Conservation (phyloP, 2,888 invertebrate genomes). For the Neoaliturus tenellus region DNA sequence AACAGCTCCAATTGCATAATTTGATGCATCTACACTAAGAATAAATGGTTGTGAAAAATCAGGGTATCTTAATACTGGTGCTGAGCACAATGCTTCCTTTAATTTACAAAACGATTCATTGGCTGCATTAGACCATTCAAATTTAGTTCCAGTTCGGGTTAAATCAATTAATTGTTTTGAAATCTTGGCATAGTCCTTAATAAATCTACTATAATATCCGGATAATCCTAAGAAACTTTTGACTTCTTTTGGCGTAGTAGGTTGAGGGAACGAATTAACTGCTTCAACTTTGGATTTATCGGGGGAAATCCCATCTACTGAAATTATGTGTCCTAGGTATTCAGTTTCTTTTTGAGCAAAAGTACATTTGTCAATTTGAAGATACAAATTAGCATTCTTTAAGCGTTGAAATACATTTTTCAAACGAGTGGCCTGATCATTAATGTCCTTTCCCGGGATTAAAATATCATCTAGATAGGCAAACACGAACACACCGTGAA, state of each 20-base stretch:
- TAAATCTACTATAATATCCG: constrained; percentile 71
- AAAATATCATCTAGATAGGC: no score
- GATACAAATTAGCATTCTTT: no score
- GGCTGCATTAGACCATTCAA: constrained; percentile 61
- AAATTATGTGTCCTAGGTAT: constrained; percentile 60
- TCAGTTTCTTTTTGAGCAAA: not conserved
- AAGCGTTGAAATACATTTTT: no score
- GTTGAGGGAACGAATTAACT: constrained; percentile 51
- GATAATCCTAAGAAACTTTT: constrained; percentile 69
- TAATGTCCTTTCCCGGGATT: no score
- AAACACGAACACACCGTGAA: no score
- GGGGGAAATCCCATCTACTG: constrained; percentile 51
- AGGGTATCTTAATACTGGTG: constrained; percentile 69
- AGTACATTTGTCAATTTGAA: no score
- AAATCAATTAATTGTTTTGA: constrained; percentile 66
- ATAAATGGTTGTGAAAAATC: constrained; percentile 67
- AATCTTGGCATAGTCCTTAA: constrained; percentile 68
- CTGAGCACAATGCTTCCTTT: constrained; percentile 53
- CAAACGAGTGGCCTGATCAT: no score
- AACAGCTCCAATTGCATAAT: constrained; percentile 67
- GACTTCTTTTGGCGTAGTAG: constrained; percentile 54
- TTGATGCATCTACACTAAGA: constrained; percentile 69
- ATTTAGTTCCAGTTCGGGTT: constrained; percentile 60
- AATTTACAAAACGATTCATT: constrained; percentile 61
- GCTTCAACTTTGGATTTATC: not conserved